Evolutionary conservation across 2,797 vertebrate genomes (phyloP).

Genomic region (Diplodus sargus): DNA sequence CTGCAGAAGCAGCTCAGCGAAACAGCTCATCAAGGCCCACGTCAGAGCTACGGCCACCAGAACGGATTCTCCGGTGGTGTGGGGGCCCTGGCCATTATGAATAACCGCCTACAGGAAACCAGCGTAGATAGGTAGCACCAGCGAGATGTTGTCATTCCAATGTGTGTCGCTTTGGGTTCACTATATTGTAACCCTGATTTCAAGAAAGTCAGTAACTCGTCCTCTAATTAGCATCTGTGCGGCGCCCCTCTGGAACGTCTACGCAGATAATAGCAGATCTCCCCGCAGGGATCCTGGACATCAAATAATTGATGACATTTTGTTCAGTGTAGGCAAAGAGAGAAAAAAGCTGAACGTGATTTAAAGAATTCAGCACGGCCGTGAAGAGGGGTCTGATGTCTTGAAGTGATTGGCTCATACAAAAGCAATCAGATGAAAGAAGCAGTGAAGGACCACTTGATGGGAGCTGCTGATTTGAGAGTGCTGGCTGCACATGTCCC

Average conservation of each 20-base stretch:
- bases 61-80: constrained; percentile 87
- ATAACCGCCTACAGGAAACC: constrained; percentile 88
- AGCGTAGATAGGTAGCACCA: constrained; percentile 84
- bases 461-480: constrained; percentile 82
- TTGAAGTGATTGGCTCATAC: constrained; percentile 85
- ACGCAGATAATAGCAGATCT: constrained; percentile 34
- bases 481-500: constrained; percentile 55
- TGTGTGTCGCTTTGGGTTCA: constrained; percentile 10
- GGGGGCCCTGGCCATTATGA: constrained; percentile 88
- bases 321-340: constrained; percentile 37
- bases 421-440: constrained; percentile 83
- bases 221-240: constrained; percentile 1
- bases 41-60: constrained; percentile 82
- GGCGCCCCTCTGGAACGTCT: constrained; percentile 9
- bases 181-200: constrained; percentile 7
- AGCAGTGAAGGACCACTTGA: constrained; percentile 75
- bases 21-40: constrained; percentile 85
- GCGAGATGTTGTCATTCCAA: constrained; percentile 5
- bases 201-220: constrained; percentile 2
- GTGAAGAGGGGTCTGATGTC: constrained; percentile 73
- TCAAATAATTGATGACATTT: constrained; percentile 46
- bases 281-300: constrained; percentile 25
- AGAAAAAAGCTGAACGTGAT: constrained; percentile 39
- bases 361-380: constrained; percentile 52
- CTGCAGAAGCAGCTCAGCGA: constrained; percentile 88